phyloP scores from a whole-genome alignment of 2,113 vertebrate species.

The Okapia johnstoni region DNA sequence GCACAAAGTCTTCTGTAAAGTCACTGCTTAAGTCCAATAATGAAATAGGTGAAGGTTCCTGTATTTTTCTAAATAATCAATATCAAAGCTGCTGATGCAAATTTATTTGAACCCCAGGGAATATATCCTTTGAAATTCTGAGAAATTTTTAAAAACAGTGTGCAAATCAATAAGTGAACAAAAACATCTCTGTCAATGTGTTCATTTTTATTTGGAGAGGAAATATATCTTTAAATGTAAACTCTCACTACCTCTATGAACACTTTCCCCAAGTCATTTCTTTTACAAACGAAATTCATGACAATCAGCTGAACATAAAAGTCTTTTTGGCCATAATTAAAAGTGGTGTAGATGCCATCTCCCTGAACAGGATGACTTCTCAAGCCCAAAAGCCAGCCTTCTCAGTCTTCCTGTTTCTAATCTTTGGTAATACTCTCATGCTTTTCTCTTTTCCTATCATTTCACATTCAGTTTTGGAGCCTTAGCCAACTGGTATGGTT shows the following conservation, averaged over 20 bases:
- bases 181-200: slow-evolving; percentile 58
- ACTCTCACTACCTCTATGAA: slow-evolving; percentile 5
- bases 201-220: slow-evolving; percentile 35
- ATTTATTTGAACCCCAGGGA: slow-evolving; percentile 61
- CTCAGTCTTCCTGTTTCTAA: not conserved
- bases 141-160: slow-evolving; percentile 55
- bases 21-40: slow-evolving; percentile 14
- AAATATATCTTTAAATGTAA: slow-evolving; percentile 8
- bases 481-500: not conserved
- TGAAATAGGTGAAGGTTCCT: slow-evolving; percentile 28
- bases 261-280: slow-evolving; percentile 11
- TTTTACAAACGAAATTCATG: slow-evolving; percentile 34
- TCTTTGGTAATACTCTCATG: not conserved
- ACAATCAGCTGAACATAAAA: not conserved
- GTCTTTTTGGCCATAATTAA: slow-evolving; percentile 28
- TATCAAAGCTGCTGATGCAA: slow-evolving; percentile 70
- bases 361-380: not conserved
- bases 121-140: slow-evolving; percentile 25
- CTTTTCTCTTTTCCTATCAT: not conserved
- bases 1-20: slow-evolving; percentile 43
- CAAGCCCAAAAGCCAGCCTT: not conserved
- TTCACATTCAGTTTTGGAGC: slow-evolving; percentile 34
- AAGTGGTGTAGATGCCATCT: not conserved
- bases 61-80: slow-evolving; percentile 66
- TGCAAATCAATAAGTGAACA: slow-evolving; percentile 60